phyloP scores from a whole-genome alignment of 2,888 invertebrate genomes.

The Mesorhabditis sp. region DNA sequence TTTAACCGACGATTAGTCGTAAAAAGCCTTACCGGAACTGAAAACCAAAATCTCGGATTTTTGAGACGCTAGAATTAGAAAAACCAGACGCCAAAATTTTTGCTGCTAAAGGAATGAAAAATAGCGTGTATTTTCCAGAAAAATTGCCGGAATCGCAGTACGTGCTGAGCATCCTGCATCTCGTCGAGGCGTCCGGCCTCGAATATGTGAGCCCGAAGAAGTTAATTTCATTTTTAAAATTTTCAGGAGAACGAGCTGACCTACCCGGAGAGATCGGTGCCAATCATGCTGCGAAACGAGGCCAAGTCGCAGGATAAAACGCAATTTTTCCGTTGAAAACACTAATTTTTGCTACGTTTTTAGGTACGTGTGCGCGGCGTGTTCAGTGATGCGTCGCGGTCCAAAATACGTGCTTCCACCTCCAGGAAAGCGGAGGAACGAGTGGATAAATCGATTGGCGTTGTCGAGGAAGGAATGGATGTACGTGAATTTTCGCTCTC shows the following conservation, averaged over 20 bases:
- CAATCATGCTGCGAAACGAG: background rate
- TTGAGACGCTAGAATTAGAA: too few relatives aligned
- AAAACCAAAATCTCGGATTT: too few relatives aligned
- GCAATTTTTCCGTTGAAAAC: background rate
- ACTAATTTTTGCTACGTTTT: background rate
- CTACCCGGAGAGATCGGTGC: background rate
- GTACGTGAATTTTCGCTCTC: background rate
- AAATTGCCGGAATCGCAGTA: background rate
- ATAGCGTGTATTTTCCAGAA: background rate
- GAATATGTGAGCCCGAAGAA: background rate
- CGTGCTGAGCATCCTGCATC: background rate
- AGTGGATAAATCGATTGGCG: conserved; percentile 4
- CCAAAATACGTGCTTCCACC: background rate
- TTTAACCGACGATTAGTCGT: too few relatives aligned
- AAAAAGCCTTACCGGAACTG: too few relatives aligned
- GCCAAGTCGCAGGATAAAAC: background rate
- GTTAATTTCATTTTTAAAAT: background rate
- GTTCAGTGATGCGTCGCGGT: background rate
- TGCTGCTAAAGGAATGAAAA: too few relatives aligned
- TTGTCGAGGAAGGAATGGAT: conserved; percentile 6
- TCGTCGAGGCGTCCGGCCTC: background rate
- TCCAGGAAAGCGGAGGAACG: background rate
- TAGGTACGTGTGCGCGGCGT: background rate
- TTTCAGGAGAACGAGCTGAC: background rate
- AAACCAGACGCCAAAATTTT: too few relatives aligned